Conservation (phyloP, 2,797 vertebrate species). For the Alcedo atthis region DNA sequence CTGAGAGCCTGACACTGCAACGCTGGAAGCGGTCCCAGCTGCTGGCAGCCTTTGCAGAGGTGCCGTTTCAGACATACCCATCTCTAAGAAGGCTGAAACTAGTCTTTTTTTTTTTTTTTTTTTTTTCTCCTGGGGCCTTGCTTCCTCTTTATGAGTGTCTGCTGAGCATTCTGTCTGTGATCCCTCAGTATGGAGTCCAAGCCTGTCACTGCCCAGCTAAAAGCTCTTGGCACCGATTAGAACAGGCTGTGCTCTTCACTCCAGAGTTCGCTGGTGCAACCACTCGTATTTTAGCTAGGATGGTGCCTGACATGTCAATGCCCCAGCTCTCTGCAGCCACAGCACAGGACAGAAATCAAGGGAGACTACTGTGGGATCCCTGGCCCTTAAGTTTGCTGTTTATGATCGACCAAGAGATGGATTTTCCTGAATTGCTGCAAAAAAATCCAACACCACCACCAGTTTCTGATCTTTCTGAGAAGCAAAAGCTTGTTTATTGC, state of each 20-base stretch:
- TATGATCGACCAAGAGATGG: fast-evolving
- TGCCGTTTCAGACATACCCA: not conserved
- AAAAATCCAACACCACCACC: fast-evolving
- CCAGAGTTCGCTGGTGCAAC: not conserved
- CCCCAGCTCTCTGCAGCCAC: not conserved
- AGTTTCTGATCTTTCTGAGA: not conserved
- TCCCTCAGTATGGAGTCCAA: fast-evolving
- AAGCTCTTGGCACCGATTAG: not conserved
- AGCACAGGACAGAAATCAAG: not conserved
- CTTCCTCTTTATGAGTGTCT: not conserved
- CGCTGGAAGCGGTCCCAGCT: fast-evolving
- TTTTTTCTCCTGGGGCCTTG: fast-evolving
- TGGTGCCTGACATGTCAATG: not conserved
- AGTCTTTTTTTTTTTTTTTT: not conserved
- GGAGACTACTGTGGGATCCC: not conserved
- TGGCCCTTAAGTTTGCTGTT: fast-evolving
- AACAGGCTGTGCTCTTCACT: fast-evolving
- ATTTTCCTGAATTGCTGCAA: not conserved
- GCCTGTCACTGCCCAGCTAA: fast-evolving
- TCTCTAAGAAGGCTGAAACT: not conserved
- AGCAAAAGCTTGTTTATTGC: not conserved
- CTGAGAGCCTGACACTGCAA: fast-evolving
- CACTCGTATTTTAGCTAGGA: not conserved
- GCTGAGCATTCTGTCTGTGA: not conserved
- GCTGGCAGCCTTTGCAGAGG: not conserved